Evolutionary conservation across 2,113 vertebrate genomes (phyloP), one percentile per base, ranked within the genome.

Genomic region (Oreochromis spilurus): DNA sequence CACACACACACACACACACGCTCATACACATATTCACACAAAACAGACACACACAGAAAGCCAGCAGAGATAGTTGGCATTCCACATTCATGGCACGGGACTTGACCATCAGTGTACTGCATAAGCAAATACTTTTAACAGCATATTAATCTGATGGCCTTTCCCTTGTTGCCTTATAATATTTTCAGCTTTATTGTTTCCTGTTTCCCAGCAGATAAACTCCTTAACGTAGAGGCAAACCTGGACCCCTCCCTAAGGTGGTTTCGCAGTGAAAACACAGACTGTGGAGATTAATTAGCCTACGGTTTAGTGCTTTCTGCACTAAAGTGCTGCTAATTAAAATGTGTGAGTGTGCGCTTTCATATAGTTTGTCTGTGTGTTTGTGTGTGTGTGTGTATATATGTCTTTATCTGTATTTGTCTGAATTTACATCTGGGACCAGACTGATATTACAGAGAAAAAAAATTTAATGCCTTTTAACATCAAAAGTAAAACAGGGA

Each of bases 261-360:
- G 57, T 90, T 81, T 67, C 53, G 48, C 86, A 79, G 72, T 21
- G 72, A 89, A 92, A 93, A 89, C 67, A 86, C 82, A 88, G 81
- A 90, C 91, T 85, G 83, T 79, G 24, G 83, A 91, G 87, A 90
- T 91, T 91, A 91, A 94, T 93, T 92, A 93, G 86, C 62, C 83
- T 54, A 90, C 14, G 53, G 80, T 87, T 92, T 87, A 70, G 24
- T 83, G 87, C 78, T 90, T 89, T 92, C 75, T 87, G 57, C 87
- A 57, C 82, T 77, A 87, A 90, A 89, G 81, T 90, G 75, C 79
- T 38, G 91, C 85, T 93, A 91, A 91, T 94, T 94, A 94, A 94
- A 93, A 93, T 87, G 75, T 89, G 81, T n/a, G 79, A 84, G 83
- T 9, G 65, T 75, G 70, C 55, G 77, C 14, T 54, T 86, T 84